Evolutionary conservation across 2,888 invertebrate genomes (phyloP), one percentile per base, ranked within the genome.

Genomic region (Drosophila demipolita): DNA sequence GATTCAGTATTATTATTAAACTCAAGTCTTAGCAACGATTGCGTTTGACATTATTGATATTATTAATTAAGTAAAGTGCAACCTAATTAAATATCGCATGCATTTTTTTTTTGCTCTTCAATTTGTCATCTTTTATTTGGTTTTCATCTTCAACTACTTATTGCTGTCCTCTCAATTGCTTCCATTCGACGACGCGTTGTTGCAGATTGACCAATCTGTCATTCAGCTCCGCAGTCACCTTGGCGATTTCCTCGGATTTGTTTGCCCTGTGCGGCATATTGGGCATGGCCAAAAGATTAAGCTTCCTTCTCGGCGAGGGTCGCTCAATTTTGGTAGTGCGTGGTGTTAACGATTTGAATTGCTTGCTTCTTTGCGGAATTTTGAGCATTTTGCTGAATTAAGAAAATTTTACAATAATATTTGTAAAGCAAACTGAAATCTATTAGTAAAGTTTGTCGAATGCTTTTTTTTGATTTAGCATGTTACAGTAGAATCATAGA

Each of bases 171-270:
- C 36, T 48, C 50, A 65, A 33, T 1, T 72, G 59, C 33, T 80
- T 78, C 78, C 78, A 78, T 40, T 80, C 55, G n/a, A 80, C 72
- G 3, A 78, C 76, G 0, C 80, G 66, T 1, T 7, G 20, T 11
- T 71, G 78, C 0, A 78, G 32, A 1, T 15, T 42, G 0, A 66
- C 2, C 50, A 78, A 33, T 1, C 78, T 62, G 0, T 80, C 59
- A n/a, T 76, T 78, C 1, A 78, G 9, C 1, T 75, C 60, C 11
- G 59, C 62, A 1, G 78, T 78, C 3, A 66, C 15, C 23, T 72
- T 66, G n/a, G 60, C 65, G 0, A 67, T 67, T 38, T 80, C 78
- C 32, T 78, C 76, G 3, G 80, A 75, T 57, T 77, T 55, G 17
- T 67, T 78, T 7, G 76, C 71, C 2, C 55, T 75, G 9, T 62